Conservation (phyloP, 2,113 vertebrate genomes). For the Labrus mixtus region DNA sequence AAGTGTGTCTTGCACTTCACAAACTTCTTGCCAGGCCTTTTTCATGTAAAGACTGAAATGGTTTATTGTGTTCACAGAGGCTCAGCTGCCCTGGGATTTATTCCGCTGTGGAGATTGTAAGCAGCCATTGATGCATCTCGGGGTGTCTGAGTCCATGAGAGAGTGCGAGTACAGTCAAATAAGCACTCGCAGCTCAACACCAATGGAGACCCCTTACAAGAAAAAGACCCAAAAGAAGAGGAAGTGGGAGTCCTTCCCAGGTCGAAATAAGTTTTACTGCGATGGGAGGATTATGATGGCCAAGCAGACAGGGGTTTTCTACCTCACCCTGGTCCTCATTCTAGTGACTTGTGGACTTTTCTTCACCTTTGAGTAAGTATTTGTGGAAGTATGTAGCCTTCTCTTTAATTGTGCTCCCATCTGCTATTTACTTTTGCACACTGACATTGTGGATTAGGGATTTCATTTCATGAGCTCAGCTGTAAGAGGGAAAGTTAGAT, state of each 20-base stretch:
- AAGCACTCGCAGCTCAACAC: slow-evolving; percentile 94
- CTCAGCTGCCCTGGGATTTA: slow-evolving; percentile 57
- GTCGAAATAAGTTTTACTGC: slow-evolving; percentile 98
- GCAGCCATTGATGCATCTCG: slow-evolving; percentile 89
- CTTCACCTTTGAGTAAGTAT: slow-evolving; percentile 99
- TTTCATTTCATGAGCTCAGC: slow-evolving; percentile 43
- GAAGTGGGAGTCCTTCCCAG: slow-evolving; percentile 98
- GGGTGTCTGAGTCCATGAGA: slow-evolving; percentile 95
- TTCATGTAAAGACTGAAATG: slow-evolving; percentile 14
- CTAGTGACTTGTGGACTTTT: slow-evolving; percentile 98
- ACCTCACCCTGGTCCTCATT: slow-evolving; percentile 96
- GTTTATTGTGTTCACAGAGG: slow-evolving; percentile 58
- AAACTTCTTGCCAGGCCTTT: slow-evolving; percentile 39
- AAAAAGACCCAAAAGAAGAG: slow-evolving; percentile 89
- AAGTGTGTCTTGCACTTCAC: slow-evolving; percentile 30
- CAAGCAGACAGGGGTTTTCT: slow-evolving; percentile 97
- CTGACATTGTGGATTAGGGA: slow-evolving; percentile 27
- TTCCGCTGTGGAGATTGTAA: slow-evolving; percentile 51
- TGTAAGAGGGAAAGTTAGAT: slow-evolving; percentile 34
- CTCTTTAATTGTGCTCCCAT: neutral
- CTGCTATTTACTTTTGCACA: slow-evolving; percentile 8
- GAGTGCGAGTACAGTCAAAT: slow-evolving; percentile 99
- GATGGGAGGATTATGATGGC: slow-evolving; percentile 99
- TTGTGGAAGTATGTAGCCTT: neutral
- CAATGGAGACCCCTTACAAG: slow-evolving; percentile 96